Evolutionary conservation across 2,113 vertebrate species (phyloP).

Genomic region (Charina bottae): DNA sequence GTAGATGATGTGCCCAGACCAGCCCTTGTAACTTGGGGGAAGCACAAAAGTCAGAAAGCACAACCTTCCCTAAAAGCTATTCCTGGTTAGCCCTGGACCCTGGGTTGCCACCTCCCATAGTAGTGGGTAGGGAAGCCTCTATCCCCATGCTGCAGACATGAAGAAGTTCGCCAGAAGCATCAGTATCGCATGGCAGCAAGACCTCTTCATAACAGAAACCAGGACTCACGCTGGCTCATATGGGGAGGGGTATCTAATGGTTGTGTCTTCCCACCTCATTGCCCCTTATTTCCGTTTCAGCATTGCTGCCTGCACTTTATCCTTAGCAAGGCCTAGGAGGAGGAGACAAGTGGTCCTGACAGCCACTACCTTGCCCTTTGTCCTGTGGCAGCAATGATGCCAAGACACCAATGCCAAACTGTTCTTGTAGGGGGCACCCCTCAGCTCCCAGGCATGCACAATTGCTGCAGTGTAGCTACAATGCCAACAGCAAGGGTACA

Average conservation of each 20-base stretch:
- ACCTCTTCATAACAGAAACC: not conserved
- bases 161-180: not conserved
- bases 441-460: conserved; percentile 5
- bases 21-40: not conserved
- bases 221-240: not conserved
- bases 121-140: conserved; percentile 18
- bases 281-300: conserved; percentile 26
- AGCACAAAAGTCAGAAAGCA: conserved; percentile 8
- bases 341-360: not conserved
- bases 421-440: not conserved
- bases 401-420: conserved; percentile 12
- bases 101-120: not conserved
- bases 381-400: conserved; percentile 1
- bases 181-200: not conserved
- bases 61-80: not conserved
- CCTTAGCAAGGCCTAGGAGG: conserved; percentile 22
- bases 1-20: conserved; percentile 9
- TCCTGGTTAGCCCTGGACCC: not conserved
- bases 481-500: conserved; percentile 20
- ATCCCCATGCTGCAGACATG: conserved; percentile 15
- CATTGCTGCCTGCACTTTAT: conserved; percentile 63
- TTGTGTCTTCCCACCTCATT: conserved; percentile 39
- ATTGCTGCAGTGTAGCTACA: conserved; percentile 10
- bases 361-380: conserved; percentile 8
- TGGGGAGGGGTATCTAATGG: conserved; percentile 15